Percentiles rank a stretch among this genome's conserved stretches.
Conservation (phyloP, 2,113 vertebrate genomes). For the Scytalopus superciliaris region DNA sequence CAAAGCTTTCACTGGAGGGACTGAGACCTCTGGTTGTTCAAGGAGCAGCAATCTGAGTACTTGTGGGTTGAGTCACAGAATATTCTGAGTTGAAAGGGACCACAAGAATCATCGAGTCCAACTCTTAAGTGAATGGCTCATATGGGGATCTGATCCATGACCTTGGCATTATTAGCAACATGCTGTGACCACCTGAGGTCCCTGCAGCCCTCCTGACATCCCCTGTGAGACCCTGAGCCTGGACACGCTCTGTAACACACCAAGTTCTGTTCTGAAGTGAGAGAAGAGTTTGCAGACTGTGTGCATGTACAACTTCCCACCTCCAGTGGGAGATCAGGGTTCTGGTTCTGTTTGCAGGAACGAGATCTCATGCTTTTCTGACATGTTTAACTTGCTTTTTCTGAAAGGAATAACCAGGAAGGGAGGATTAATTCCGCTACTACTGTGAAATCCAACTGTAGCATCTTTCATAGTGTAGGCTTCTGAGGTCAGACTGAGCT, state of each 20-base stretch:
- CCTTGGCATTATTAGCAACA: background rate
- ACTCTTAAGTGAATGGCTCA: background rate
- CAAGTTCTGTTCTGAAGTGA: background rate
- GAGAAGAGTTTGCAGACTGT: background rate
- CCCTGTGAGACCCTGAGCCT: background rate
- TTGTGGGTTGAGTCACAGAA: background rate
- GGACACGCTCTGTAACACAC: background rate
- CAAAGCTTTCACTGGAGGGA: background rate
- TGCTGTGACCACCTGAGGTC: background rate
- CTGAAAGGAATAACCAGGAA: background rate
- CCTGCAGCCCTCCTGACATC: background rate
- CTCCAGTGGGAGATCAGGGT: background rate
- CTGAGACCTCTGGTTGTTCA: background rate
- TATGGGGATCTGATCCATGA: background rate
- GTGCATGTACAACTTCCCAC: background rate
- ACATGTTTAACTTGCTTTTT: background rate
- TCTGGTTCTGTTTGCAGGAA: background rate
- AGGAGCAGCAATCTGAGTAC: background rate
- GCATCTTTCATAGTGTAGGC: background rate
- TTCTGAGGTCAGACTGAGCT: background rate
- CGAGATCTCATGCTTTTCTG: background rate
- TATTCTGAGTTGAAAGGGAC: background rate
- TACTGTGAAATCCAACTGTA: background rate
- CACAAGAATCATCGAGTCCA: background rate
- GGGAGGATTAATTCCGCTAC: background rate